Evolutionary conservation across 2,113 vertebrate genomes (phyloP), one percentile per base, ranked within the genome.

Genomic region (Corydoras maculifer): DNA sequence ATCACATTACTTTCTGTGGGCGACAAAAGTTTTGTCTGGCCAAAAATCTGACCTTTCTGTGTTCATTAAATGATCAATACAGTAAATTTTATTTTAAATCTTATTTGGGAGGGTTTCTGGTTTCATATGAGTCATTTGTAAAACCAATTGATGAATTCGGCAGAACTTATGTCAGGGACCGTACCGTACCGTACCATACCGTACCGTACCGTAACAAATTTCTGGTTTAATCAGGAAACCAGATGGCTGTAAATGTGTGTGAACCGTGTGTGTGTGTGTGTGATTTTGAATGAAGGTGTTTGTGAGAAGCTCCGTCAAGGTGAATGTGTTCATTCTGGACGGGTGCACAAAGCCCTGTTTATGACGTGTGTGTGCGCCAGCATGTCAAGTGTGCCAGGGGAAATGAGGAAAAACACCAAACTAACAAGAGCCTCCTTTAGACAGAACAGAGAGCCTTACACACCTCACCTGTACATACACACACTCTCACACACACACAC

Each of bases 371-470:
- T 62, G 58, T 25, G 25, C 32, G 53, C 31, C 53, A 18, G 54
- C 65, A 31, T 58, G 31, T 10, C 82, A 77, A 83, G 48, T 75
- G 65, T 77, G 79, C 84, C 80, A 85, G 78, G 80, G 85, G 82
- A 87, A 86, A 87, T 82, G 73, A 86, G 84, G 69, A 63, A 81
- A 82, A 82, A 81, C 70, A 83, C 78, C 75, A 77, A 82, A 82
- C 82, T 73, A 85, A 87, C 86, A 89, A 69, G 82, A 85, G 83
- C 80, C 72, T 75, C 59, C 78, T 87, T 90, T 74, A 89, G 83
- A 78, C 75, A 63, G 82, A 86, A 88, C 85, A 84, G 80, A 73
- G 70, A 70, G 2, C 5, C 77, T 81, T 79, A 82, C 76, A 72
- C 73, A 59, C 65, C 77, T 70, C 2, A 11, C 9, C 29, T 49